A percentile compares a stretch with the other conserved stretches of the same genome.
Evolutionary conservation across 2,113 vertebrate species (phyloP).

Genomic region (Psittacula cyanocephala): DNA sequence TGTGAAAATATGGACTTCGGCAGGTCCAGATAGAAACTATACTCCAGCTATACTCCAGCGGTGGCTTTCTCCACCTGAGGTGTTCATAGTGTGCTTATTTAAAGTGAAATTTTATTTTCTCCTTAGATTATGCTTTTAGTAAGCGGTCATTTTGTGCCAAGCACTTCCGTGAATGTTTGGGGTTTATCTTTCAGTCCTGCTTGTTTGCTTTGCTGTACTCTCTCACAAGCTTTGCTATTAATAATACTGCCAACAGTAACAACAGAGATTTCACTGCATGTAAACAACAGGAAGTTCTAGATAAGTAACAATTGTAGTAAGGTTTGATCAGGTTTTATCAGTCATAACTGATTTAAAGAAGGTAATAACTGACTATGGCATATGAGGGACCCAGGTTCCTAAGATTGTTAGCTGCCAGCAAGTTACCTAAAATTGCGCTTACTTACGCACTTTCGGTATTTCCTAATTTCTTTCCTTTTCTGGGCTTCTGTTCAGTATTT

Average conservation of each 20-base stretch:
- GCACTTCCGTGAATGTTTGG: neutral
- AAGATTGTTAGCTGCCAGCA: neutral
- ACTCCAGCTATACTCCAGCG: rapidly evolving
- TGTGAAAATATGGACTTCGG: neutral
- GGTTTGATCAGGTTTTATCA: neutral
- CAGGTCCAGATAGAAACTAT: neutral
- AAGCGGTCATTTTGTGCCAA: neutral
- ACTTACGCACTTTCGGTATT: neutral
- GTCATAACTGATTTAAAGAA: neutral
- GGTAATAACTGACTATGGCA: neutral
- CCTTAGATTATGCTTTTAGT: neutral
- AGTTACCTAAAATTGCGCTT: neutral
- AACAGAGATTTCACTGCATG: neutral
- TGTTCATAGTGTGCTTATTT: neutral
- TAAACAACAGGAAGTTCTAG: neutral
- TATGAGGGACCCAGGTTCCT: neutral
- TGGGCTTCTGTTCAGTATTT: neutral
- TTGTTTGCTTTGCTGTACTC: neutral
- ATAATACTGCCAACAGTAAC: neutral
- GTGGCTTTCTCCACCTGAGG: neutral
- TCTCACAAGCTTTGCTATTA: neutral
- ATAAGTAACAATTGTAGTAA: neutral
- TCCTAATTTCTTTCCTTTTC: neutral
- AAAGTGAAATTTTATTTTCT: neutral
- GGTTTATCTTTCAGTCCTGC: neutral